A percentile compares a stretch with the other conserved stretches of the same genome.
phyloP scores from a whole-genome alignment of 2,888 invertebrate genomes.

The Pinctada fucata region DNA sequence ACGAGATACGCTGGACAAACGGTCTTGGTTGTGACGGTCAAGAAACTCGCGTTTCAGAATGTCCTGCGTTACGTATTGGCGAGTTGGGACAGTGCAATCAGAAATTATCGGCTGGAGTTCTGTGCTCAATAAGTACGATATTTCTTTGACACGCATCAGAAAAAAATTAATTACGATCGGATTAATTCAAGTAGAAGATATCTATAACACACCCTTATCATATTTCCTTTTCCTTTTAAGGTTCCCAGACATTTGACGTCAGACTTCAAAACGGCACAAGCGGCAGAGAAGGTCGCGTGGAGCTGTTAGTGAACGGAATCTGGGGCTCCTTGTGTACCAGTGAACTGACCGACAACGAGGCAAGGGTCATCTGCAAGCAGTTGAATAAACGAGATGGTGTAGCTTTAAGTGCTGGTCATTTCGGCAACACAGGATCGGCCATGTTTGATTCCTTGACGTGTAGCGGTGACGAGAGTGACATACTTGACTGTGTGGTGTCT shows the following conservation, averaged over 20 bases:
- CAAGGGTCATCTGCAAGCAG: constrained; percentile 83
- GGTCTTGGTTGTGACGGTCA: constrained; percentile 46
- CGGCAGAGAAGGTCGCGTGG: constrained; percentile 50
- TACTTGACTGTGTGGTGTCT: constrained; percentile 36
- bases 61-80: constrained; percentile 43
- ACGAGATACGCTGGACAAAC: constrained; percentile 37
- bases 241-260: constrained; percentile 35
- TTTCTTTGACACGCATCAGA: background rate
- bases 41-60: constrained; percentile 41
- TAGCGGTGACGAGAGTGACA: constrained; percentile 38
- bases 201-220: no score
- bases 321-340: constrained; percentile 87
- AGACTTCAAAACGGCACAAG: constrained; percentile 48
- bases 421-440: constrained; percentile 15
- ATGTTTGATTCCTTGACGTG: constrained; percentile 34
- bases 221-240: no score
- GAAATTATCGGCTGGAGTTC: constrained; percentile 49
- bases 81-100: constrained; percentile 48
- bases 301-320: constrained; percentile 76
- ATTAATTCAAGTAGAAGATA: no score
- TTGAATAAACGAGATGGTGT: constrained; percentile 79
- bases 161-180: background rate
- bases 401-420: constrained; percentile 34
- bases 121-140: constrained; percentile 33
- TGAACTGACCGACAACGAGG: constrained; percentile 83